phyloP scores from a whole-genome alignment of 2,797 vertebrate species.

The Poeciliopsis turneri region DNA sequence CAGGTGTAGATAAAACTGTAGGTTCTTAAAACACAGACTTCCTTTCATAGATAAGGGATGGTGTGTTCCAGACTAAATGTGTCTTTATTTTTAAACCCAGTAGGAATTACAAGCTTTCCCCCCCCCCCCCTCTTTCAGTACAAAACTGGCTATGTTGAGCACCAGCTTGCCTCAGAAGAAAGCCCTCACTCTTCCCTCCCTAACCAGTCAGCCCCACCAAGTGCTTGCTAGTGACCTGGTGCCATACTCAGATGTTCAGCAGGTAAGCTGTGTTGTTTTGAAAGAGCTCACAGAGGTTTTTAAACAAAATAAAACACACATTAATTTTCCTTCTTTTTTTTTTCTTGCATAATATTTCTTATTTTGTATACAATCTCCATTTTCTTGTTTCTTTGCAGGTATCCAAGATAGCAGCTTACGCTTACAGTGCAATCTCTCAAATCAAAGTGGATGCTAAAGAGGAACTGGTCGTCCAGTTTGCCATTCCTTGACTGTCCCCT shows the following conservation, averaged over 20 bases:
- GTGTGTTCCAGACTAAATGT: background rate
- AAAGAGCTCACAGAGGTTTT: background rate
- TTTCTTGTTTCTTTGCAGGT: slow-evolving; percentile 79
- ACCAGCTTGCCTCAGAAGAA: slow-evolving; percentile 91
- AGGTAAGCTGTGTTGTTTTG: slow-evolving; percentile 78
- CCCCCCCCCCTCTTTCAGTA: slow-evolving; percentile 74
- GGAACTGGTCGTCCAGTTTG: slow-evolving; percentile 97
- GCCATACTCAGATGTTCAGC: slow-evolving; percentile 91
- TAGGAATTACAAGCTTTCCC: background rate
- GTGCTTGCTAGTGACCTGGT: slow-evolving; percentile 94
- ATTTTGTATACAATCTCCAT: background rate
- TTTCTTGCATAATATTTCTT: background rate
- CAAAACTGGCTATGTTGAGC: slow-evolving; percentile 90
- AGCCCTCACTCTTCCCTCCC: slow-evolving; percentile 87
- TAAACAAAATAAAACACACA: background rate
- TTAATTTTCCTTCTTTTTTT: background rate
- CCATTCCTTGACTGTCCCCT: slow-evolving; percentile 87
- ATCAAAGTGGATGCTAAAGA: slow-evolving; percentile 97
- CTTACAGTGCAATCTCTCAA: slow-evolving; percentile 97
- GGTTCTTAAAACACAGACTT: background rate
- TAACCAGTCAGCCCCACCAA: slow-evolving; percentile 95
- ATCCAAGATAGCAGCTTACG: slow-evolving; percentile 94
- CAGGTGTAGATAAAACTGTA: background rate
- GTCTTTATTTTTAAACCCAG: background rate
- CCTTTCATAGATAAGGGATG: background rate